These are phyloP conservation scores for Deilephila elpenor DNA, from an alignment of 2,888 invertebrate genomes.

Conservation along the genomic window DNA sequence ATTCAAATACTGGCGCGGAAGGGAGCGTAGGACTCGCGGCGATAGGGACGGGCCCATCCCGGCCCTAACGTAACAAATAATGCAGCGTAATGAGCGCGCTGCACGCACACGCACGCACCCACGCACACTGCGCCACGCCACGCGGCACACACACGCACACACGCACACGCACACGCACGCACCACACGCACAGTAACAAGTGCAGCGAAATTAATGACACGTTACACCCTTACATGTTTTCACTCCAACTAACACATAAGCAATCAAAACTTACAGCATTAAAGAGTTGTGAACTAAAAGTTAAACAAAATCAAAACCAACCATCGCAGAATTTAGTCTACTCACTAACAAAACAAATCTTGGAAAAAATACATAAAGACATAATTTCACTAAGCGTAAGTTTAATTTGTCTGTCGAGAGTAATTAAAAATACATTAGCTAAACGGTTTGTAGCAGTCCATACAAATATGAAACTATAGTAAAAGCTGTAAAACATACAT, in stretches of 20 bases:
- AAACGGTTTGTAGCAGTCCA: background rate
- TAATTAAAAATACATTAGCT: conserved; percentile 7
- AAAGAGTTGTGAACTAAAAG: conserved; percentile 1
- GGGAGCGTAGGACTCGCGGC: conserved; percentile 74
- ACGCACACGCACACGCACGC: conserved; percentile 58
- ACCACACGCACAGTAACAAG: conserved; percentile 57
- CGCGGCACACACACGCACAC: conserved; percentile 52
- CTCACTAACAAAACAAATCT: background rate
- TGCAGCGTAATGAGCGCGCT: conserved; percentile 74
- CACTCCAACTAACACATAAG: conserved; percentile 28
- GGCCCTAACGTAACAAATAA: conserved; percentile 77
- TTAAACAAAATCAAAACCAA: background rate
- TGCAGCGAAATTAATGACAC: conserved; percentile 71
- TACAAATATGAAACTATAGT: no score
- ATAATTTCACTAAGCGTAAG: background rate
- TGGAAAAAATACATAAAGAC: background rate
- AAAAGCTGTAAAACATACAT: no score
- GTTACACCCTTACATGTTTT: conserved; percentile 49
- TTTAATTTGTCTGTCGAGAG: background rate
- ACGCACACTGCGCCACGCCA: conserved; percentile 44
- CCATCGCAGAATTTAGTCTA: background rate
- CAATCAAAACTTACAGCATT: conserved; percentile 28
- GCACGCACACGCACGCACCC: conserved; percentile 55
- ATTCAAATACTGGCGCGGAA: conserved; percentile 76
- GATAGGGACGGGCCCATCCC: conserved; percentile 74